Conservation (phyloP, 2,888 invertebrate species). For the Sycophila texana region DNA sequence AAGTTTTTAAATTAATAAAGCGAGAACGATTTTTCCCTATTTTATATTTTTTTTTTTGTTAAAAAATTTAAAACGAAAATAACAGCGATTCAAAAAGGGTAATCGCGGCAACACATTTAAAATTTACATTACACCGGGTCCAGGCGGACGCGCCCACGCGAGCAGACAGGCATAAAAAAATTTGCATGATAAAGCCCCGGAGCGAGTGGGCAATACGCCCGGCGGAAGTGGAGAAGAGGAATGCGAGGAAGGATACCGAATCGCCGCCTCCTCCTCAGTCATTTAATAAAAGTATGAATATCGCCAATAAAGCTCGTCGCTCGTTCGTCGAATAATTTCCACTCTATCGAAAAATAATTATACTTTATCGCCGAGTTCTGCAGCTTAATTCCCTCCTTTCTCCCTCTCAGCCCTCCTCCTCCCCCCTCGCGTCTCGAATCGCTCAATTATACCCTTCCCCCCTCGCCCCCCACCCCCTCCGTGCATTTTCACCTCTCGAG, state of each 20-base stretch:
- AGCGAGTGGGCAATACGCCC: constrained; percentile 4
- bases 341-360: constrained; percentile 76
- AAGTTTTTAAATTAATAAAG: neutral
- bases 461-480: constrained; percentile 16
- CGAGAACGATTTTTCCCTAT: neutral
- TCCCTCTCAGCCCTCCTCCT: constrained; percentile 38
- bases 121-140: no score
- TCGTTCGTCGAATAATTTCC: constrained; percentile 74
- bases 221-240: constrained; percentile 33
- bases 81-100: no score
- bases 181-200: neutral
- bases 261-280: constrained; percentile 53
- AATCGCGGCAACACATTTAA: no score
- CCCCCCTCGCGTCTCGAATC: constrained; percentile 64
- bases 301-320: constrained; percentile 73
- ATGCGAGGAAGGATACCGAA: constrained; percentile 42
- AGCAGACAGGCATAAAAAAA: no score
- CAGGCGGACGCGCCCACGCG: no score
- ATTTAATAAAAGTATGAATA: constrained; percentile 76
- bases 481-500: constrained; percentile 42
- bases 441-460: constrained; percentile 72
- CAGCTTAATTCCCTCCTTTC: constrained; percentile 46
- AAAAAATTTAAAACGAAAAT: no score
- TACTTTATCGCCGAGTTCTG: constrained; percentile 71
- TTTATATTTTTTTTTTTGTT: no score